Evolutionary conservation across 2,113 vertebrate species (phyloP).

Genomic region (Grantiella picta): DNA sequence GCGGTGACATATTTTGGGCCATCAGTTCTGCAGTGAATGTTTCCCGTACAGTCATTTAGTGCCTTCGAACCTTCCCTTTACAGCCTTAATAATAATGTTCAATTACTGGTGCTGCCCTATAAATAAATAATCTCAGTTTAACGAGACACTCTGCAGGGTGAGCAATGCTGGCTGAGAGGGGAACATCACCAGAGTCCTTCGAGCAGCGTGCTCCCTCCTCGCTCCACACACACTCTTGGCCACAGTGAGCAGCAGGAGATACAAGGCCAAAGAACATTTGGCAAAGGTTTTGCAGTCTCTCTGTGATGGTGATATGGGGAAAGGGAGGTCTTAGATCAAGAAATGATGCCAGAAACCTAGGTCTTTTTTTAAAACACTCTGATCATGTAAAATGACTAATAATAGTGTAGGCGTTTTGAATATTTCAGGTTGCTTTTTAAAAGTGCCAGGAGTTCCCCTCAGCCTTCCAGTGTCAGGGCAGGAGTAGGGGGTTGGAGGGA

Average conservation of each 20-base stretch:
- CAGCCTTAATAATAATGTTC: constrained; percentile 4
- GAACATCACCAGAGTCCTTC: accelerated
- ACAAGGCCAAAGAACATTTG: background rate
- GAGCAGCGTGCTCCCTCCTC: accelerated
- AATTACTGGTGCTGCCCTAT: constrained; percentile 1
- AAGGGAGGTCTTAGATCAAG: background rate
- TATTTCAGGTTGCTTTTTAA: background rate
- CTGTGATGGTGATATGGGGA: background rate
- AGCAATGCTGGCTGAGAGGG: background rate
- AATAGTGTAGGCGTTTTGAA: background rate
- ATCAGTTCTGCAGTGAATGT: constrained; percentile 29
- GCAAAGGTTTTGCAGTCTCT: background rate
- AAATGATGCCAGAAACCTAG: background rate
- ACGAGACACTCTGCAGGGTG: background rate
- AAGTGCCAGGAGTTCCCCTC: background rate
- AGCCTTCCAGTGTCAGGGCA: background rate
- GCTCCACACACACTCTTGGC: accelerated
- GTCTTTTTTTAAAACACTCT: background rate
- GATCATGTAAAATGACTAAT: background rate
- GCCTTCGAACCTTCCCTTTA: background rate
- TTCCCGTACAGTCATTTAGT: constrained; percentile 7
- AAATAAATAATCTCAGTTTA: constrained; percentile 29
- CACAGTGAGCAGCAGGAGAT: background rate
- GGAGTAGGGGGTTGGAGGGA: background rate
- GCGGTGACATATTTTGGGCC: constrained; percentile 33